These are phyloP conservation scores for Ormyrus pomaceus DNA, from an alignment of 2,888 invertebrate species.

Conservation along the genomic window DNA sequence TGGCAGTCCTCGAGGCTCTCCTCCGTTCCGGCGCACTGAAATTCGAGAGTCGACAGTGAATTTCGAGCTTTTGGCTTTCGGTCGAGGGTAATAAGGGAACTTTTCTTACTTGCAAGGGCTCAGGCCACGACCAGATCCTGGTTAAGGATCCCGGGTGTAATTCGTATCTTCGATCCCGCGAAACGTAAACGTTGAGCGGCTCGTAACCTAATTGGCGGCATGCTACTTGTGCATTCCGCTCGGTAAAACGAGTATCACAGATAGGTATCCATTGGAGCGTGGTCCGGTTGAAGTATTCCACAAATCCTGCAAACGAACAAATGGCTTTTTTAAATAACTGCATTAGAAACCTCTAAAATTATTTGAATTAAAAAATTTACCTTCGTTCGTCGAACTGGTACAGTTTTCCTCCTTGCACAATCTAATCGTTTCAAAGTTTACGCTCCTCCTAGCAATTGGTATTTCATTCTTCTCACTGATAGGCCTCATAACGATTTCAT, in stretches of 20 bases:
- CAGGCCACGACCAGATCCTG: constrained; percentile 95
- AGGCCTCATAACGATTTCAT: constrained; percentile 88
- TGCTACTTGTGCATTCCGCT: constrained; percentile 97
- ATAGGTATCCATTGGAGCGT: constrained; percentile 97
- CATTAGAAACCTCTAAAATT: too few species aligned
- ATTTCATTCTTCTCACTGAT: constrained; percentile 63
- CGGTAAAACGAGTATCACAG: constrained; percentile 96
- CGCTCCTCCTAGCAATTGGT: constrained; percentile 50
- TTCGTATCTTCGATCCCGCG: constrained; percentile 90
- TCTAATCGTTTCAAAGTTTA: constrained; percentile 80
- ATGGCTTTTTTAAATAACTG: too few species aligned
- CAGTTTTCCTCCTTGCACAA: constrained; percentile 88
- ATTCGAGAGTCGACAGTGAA: constrained; percentile 13
- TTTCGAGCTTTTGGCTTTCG: background rate
- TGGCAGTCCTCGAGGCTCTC: constrained; percentile 88
- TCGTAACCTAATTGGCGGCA: constrained; percentile 95
- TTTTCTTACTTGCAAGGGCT: constrained; percentile 82
- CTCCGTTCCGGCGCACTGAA: constrained; percentile 85
- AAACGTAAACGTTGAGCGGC: constrained; percentile 91
- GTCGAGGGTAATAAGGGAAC: background rate
- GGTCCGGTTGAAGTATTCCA: constrained; percentile 96
- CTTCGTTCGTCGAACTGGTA: constrained; percentile 78
- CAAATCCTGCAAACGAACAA: constrained; percentile 82
- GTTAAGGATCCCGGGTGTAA: constrained; percentile 92
- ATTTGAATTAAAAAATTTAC: constrained; percentile 52